phyloP scores from a whole-genome alignment of 1,140 invertebrate genomes.

The Drosophila ohnishii region DNA sequence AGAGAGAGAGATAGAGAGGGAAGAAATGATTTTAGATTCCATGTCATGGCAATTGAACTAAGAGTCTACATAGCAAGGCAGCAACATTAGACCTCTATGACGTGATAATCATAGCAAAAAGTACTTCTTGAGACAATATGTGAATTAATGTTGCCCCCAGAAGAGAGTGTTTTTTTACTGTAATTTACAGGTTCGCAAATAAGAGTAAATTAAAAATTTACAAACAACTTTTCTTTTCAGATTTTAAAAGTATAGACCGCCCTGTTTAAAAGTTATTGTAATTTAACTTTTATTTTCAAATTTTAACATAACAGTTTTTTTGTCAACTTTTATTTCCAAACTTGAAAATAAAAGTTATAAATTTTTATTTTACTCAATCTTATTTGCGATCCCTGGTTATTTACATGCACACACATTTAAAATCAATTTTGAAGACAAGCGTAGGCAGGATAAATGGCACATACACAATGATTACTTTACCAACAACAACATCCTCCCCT shows the following conservation, averaged over 20 bases:
- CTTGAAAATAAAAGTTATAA: too few relatives aligned
- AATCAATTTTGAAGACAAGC: neutral
- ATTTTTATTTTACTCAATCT: too few relatives aligned
- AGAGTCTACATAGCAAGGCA: neutral
- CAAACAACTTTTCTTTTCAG: too few relatives aligned
- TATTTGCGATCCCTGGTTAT: too few relatives aligned
- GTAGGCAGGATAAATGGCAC: conserved; percentile 3
- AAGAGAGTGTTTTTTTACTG: neutral
- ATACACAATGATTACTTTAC: conserved; percentile 8
- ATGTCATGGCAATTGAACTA: conserved; percentile 1
- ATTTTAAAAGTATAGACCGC: too few relatives aligned
- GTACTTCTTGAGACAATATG: neutral
- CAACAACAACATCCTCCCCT: conserved; percentile 7
- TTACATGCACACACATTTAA: neutral
- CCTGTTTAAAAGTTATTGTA: too few relatives aligned
- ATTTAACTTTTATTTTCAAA: too few relatives aligned
- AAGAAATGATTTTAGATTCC: conserved; percentile 15
- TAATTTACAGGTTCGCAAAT: too few relatives aligned
- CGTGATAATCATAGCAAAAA: neutral
- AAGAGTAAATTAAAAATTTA: too few relatives aligned
- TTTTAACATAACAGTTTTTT: too few relatives aligned
- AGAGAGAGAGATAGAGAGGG: neutral
- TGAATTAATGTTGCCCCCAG: neutral
- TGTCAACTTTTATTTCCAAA: too few relatives aligned
- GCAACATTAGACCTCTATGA: neutral